A percentile compares a stretch with the other conserved stretches of the same genome.
Conservation (phyloP, 2,888 invertebrate genomes). For the Erpobdella octoculata region DNA sequence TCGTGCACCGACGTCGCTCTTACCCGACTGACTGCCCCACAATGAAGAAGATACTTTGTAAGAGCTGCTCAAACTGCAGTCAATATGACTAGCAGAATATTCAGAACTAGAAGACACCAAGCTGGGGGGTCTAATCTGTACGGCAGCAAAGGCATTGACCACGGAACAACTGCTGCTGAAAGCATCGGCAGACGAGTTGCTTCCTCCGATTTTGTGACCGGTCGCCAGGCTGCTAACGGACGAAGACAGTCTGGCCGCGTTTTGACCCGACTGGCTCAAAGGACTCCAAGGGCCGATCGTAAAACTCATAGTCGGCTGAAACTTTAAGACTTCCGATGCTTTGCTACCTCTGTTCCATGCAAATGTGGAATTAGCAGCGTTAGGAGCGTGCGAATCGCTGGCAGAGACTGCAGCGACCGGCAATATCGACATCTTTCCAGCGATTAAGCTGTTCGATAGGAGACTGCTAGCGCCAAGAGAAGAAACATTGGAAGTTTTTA, state of each 20-base stretch:
- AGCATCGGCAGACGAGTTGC: background rate
- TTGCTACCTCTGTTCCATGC: slow-evolving; percentile 15
- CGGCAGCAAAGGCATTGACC: background rate
- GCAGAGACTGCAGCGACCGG: background rate
- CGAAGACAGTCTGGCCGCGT: slow-evolving; percentile 18
- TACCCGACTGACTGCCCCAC: background rate
- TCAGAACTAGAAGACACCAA: background rate
- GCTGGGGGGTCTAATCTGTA: background rate
- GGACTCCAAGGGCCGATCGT: slow-evolving; percentile 30
- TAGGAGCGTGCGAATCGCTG: no score
- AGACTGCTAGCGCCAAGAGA: background rate
- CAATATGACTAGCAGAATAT: background rate
- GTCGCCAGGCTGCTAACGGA: background rate
- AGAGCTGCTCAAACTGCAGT: background rate
- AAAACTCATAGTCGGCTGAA: slow-evolving; percentile 27
- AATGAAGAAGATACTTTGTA: slow-evolving; percentile 2
- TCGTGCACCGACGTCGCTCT: background rate
- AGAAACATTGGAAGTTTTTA: background rate
- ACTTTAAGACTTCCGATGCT: background rate
- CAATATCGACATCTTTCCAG: background rate
- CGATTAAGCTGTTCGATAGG: background rate
- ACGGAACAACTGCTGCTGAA: background rate
- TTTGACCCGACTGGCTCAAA: slow-evolving; percentile 1
- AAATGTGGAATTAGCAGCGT: no score
- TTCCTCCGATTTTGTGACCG: background rate